Base-by-base conservation (phyloP, 2,888 invertebrate genomes). In the Diarsia rubi region DNA sequence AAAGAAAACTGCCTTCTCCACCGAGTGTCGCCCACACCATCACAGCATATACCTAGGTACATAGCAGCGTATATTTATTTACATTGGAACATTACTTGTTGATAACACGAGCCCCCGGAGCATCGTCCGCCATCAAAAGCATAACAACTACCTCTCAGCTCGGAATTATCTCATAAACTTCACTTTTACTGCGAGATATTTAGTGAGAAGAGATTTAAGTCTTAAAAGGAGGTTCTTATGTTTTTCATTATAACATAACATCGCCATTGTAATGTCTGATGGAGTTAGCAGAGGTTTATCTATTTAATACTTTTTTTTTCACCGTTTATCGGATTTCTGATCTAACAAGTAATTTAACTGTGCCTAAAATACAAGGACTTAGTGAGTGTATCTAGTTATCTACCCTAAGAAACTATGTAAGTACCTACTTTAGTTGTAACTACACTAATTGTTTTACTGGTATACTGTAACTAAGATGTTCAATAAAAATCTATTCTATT, bases 71-170 rank as follows among this genome's bases (percentile, higher is more conserved):
- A 62, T 62, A 62, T 62, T 37, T 60, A 62, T 62, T 42, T 62
- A 62, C 62, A 62, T 42, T 24, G 14, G 54, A 49, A 65, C 78
- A 70, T 80, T 62, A 78, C 65, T 80, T 57, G 78, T 82, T 78
- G 65, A 80, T 65, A 72, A 83, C 37, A 69, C 62, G 71, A 62
- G 4, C 31, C 78, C 64, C 64, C 44, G 47, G 71, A 71, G 78
- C 44, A 54, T 60, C 37, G 75, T 21, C 37, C 45, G 54, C 49
- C 72, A 44, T 80, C 65, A 83, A 78, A 72, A 78, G 59, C 64
- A 72, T 57, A 65, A 69, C 77, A 66, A 49, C 24, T 14, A 31
- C 54, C 69, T 62, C 60, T 31, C 65, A 31, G 37, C 73, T 52
- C 64, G 4, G 21, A 11, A 27, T 71, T 31, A 66, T 83, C 83